Conservation (phyloP, 2,888 invertebrate genomes). For the Theretra japonica region DNA sequence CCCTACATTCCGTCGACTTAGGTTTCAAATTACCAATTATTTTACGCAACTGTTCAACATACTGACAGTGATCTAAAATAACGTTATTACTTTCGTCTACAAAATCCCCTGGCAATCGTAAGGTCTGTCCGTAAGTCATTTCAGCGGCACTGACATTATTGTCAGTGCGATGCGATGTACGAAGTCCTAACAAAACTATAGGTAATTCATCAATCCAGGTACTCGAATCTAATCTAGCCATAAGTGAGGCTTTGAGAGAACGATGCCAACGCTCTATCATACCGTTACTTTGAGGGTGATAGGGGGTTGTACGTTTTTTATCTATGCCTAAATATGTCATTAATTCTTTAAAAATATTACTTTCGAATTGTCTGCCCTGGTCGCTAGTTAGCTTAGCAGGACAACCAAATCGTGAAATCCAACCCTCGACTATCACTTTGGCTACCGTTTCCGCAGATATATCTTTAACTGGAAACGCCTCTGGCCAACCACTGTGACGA, state of each 20-base stretch:
- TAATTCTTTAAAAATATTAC: slow-evolving; percentile 30
- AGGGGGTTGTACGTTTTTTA: slow-evolving; percentile 39
- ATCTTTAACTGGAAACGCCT: slow-evolving; percentile 10
- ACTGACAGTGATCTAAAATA: too few species aligned
- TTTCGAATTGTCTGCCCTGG: slow-evolving; percentile 38
- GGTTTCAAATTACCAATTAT: too few species aligned
- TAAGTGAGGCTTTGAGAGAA: slow-evolving; percentile 36
- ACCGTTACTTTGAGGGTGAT: slow-evolving; percentile 44
- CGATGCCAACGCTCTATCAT: slow-evolving; percentile 42
- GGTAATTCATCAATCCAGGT: slow-evolving; percentile 10
- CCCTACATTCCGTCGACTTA: too few species aligned
- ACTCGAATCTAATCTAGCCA: background rate
- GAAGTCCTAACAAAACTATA: background rate
- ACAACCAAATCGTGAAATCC: slow-evolving; percentile 45
- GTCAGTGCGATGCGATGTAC: slow-evolving; percentile 9
- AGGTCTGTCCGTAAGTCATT: slow-evolving; percentile 29
- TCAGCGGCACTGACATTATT: slow-evolving; percentile 12
- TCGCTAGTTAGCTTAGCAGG: slow-evolving; percentile 40
- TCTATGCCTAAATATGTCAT: slow-evolving; percentile 35
- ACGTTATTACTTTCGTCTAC: too few species aligned
- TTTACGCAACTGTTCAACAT: too few species aligned
- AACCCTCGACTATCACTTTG: slow-evolving; percentile 38
- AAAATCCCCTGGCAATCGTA: too few species aligned
- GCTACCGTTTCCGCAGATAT: slow-evolving; percentile 49
- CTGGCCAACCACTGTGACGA: slow-evolving; percentile 27